Conservation (phyloP, 2,797 vertebrate genomes). For the Rhincodon typus region DNA sequence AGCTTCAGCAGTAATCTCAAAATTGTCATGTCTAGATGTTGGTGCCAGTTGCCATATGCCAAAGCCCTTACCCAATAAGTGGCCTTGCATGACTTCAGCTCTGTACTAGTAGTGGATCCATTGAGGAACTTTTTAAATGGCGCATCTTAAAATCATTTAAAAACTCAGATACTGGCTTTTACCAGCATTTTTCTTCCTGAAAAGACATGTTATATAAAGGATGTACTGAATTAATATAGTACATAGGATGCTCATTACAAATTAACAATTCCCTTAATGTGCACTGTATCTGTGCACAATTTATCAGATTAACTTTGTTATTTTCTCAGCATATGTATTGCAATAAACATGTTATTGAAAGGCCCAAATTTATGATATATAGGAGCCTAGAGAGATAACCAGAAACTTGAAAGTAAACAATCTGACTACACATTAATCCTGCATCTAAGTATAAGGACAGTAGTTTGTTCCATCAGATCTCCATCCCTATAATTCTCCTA, state of each 20-base stretch:
- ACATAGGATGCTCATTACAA: background rate
- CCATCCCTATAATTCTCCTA: background rate
- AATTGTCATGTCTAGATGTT: background rate
- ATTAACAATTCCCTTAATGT: background rate
- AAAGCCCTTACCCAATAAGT: background rate
- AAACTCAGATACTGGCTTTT: background rate
- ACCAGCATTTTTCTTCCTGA: background rate
- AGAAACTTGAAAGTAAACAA: background rate
- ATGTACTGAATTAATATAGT: background rate
- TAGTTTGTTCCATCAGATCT: background rate
- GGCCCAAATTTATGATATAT: background rate
- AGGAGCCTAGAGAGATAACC: background rate
- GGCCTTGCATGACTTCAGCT: background rate
- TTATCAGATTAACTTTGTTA: background rate
- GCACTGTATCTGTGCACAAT: background rate
- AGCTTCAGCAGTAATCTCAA: background rate
- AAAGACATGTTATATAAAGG: background rate
- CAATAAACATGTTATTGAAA: background rate
- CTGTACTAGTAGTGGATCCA: background rate
- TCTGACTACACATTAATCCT: background rate
- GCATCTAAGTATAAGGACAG: background rate
- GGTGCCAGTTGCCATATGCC: background rate
- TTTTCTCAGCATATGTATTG: background rate
- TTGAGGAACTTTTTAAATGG: background rate
- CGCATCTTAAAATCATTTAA: background rate